Evolutionary conservation across 2,888 invertebrate species (phyloP), one percentile per base, ranked within the genome.

Genomic region (Ornithoptera alexandrae): DNA sequence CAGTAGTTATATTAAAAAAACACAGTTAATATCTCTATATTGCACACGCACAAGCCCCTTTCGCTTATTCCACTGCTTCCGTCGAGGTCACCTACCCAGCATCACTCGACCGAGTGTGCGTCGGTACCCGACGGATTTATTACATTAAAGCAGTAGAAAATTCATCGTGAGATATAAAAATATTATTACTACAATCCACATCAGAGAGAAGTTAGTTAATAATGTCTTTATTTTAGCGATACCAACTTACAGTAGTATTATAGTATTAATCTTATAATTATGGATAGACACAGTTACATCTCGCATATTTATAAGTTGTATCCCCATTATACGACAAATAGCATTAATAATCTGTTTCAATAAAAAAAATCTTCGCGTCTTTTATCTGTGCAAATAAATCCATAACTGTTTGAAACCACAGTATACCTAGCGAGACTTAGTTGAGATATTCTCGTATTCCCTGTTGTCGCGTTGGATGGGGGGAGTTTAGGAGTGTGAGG

Each of bases 41-140:
- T 18, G 77, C 83, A 12, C 81, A 85, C 73, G 78, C 81, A 6
- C 59, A 62, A 24, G 79, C 83, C 6, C 82, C 83, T 57, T 67
- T 75, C 36, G 65, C 65, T 17, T 65, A 65, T 39, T 58, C 65
- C 42, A 10, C 65, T 20, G 58, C 65, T 17, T 59, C 61, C 0
- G 74, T 77, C 58, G 78, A 76, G 56, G 69, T 82, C 1, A 74
- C 81, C 66, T 80, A 79, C 72, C 70, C 77, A 18, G 71, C 75
- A 20, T 74, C 74, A 70, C 78, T 79, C 62, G 85, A 84, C 22
- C 85, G 86, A 70, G 86, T 88, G 72, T 78, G 81, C 71, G 90
- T 78, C 83, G 30, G 30, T 30, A 30, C 30, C 30, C 30, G 30
- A 30, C 30, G 30, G 30, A 30, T 30, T 30, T 3, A 5, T 30